These are phyloP conservation scores for Poecile atricapillus DNA, from an alignment of 2,113 vertebrate genomes.

Conservation along the genomic window DNA sequence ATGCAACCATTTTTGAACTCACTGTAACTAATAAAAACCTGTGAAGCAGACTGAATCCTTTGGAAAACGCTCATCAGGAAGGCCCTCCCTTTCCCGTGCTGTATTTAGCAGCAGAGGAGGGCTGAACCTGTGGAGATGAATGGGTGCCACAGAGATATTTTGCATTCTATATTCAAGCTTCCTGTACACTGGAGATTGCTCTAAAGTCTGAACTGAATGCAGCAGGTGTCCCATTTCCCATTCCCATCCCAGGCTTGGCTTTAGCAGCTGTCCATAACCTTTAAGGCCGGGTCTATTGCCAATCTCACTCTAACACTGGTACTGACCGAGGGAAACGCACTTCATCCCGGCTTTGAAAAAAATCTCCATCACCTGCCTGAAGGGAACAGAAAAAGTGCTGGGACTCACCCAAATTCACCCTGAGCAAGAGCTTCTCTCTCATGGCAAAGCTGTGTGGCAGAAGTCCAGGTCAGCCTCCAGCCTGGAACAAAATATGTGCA, in stretches of 20 bases:
- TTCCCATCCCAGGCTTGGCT: not conserved
- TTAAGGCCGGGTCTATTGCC: not conserved
- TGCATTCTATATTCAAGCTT: not conserved
- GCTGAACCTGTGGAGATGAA: not conserved
- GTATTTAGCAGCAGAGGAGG: not conserved
- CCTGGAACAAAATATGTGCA: not conserved
- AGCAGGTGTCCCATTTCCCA: not conserved
- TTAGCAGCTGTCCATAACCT: not conserved
- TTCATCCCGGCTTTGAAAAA: accelerated
- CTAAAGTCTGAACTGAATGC: not conserved
- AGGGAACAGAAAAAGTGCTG: not conserved
- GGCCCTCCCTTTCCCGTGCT: not conserved
- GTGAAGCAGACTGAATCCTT: not conserved
- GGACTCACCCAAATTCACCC: not conserved
- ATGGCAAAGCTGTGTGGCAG: not conserved
- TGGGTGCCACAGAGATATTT: accelerated
- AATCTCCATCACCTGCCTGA: not conserved
- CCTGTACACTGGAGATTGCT: not conserved
- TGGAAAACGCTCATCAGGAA: not conserved
- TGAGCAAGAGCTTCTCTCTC: not conserved
- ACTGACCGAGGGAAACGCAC: accelerated
- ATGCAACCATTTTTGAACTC: not conserved
- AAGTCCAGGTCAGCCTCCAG: not conserved
- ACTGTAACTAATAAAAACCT: not conserved
- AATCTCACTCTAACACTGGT: not conserved